Conservation (phyloP, 1,140 invertebrate species). For the Ceratitis capitata region DNA sequence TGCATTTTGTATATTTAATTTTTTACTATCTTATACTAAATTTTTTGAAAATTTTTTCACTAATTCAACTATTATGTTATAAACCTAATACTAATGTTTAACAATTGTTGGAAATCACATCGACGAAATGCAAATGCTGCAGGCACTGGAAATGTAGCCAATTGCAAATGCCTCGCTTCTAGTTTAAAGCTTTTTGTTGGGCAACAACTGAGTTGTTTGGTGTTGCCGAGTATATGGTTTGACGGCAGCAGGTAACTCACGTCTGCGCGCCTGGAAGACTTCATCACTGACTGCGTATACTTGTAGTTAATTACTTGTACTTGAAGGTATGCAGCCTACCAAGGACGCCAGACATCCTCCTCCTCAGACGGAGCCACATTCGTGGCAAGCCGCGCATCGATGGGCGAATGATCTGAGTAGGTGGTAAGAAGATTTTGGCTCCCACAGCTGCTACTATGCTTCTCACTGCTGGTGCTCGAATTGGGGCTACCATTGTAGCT, state of each 20-base stretch:
- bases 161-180: neutral
- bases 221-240: neutral
- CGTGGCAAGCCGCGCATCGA: conserved; percentile 51
- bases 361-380: conserved; percentile 58
- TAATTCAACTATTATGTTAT: conserved; percentile 16
- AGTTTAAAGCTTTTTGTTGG: conserved; percentile 40
- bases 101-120: conserved; percentile 23
- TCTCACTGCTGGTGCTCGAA: conserved; percentile 49
- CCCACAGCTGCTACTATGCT: conserved; percentile 37
- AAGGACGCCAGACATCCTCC: conserved; percentile 75
- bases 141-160: neutral
- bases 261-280: conserved; percentile 40
- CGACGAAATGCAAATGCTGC: neutral
- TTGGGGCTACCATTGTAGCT: conserved; percentile 61
- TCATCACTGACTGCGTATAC: neutral
- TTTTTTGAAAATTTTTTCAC: conserved; percentile 10
- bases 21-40: neutral
- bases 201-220: neutral
- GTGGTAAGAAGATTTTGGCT: conserved; percentile 53
- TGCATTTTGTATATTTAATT: conserved; percentile 23
- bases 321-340: conserved; percentile 66
- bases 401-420: conserved; percentile 46
- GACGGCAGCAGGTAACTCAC: neutral
- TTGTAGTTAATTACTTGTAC: too few species aligned
- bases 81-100: conserved; percentile 14